Percentiles rank a stretch among this genome's conserved stretches.
Evolutionary conservation across 1,140 invertebrate species (phyloP).

Genomic region (Aphis craccivora): DNA sequence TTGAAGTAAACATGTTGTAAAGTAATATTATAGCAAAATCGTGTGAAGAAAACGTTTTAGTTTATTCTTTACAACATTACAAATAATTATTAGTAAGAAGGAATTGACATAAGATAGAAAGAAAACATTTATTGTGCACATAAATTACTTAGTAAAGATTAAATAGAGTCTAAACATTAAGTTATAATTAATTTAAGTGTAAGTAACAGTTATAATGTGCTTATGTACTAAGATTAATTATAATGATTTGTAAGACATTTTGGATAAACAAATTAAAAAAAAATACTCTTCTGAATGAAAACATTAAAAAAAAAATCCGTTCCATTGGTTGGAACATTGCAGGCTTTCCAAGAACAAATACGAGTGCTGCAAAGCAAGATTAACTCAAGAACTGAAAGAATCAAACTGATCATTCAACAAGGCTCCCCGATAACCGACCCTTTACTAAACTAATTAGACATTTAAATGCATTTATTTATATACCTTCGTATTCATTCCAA

Average conservation of each 20-base stretch:
- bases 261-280: neutral
- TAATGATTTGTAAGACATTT: neutral
- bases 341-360: conserved; percentile 85
- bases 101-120: neutral
- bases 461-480: conserved; percentile 38
- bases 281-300: conserved; percentile 34
- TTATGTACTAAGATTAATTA: neutral
- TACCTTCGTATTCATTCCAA: conserved; percentile 52
- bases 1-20: neutral
- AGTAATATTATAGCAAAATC: neutral
- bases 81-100: neutral
- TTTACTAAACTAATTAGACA: conserved; percentile 40
- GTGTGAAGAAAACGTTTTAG: neutral
- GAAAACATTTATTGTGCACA: neutral
- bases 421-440: conserved; percentile 65
- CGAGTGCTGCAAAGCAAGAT: conserved; percentile 88
- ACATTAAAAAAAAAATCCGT: conserved; percentile 10
- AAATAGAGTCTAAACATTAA: neutral
- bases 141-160: neutral
- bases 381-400: conserved; percentile 82
- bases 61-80: neutral
- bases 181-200: neutral
- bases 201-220: neutral
- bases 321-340: conserved; percentile 61
- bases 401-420: conserved; percentile 84